These are phyloP conservation scores for Paramisgurnus dabryanus DNA, from an alignment of 2,113 vertebrate genomes.

Conservation along the genomic window DNA sequence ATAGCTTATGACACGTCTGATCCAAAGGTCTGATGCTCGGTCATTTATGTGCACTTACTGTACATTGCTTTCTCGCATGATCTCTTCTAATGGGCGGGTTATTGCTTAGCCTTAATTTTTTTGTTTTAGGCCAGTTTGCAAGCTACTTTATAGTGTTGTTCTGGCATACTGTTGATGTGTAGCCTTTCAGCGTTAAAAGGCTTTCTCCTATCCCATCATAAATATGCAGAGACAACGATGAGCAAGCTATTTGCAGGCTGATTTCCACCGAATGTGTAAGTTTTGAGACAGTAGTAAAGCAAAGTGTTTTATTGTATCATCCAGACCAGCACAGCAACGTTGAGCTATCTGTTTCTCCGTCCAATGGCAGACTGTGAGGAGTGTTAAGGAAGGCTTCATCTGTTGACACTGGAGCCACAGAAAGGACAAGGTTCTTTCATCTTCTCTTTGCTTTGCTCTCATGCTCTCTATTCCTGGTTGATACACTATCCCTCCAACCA, in stretches of 20 bases:
- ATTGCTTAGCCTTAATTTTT: slow-evolving; percentile 14
- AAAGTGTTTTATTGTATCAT: no score
- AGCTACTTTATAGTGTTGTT: slow-evolving; percentile 10
- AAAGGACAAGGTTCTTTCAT: neutral
- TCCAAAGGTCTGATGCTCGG: slow-evolving; percentile 36
- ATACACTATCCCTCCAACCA: neutral
- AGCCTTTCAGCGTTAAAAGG: neutral
- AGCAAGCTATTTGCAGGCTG: no score
- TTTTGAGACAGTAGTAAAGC: no score
- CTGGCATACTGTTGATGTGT: neutral
- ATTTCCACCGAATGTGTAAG: no score
- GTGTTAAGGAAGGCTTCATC: no score
- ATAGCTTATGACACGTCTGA: slow-evolving; percentile 43
- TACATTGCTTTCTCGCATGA: slow-evolving; percentile 7
- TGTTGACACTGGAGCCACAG: no score
- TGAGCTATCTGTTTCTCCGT: no score
- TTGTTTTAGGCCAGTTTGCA: slow-evolving; percentile 14
- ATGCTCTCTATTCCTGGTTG: slow-evolving; percentile 2
- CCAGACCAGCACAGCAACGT: no score
- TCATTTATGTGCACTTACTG: slow-evolving; percentile 27
- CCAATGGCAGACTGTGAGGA: no score
- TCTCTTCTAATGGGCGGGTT: slow-evolving; percentile 24
- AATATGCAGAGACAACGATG: no score
- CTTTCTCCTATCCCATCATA: no score
- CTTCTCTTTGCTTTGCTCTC: slow-evolving; percentile 24